Evolutionary conservation across 1,140 invertebrate genomes (phyloP).

Genomic region (Scaptomyza graminum): DNA sequence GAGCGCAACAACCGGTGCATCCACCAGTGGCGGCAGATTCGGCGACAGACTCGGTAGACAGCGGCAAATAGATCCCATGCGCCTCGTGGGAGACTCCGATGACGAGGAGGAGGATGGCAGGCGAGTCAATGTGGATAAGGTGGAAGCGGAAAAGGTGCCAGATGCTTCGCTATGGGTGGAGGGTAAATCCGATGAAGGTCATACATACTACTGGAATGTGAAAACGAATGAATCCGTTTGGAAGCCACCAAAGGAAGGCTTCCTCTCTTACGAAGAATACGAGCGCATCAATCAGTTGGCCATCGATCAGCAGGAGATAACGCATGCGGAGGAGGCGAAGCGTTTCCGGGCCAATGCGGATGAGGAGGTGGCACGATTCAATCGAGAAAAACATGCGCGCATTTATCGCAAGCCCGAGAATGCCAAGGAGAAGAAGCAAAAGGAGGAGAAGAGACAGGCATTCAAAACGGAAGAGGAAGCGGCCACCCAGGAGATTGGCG

Average conservation of each 20-base stretch:
- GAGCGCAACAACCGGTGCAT: slow-evolving; percentile 26
- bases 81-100: slow-evolving; percentile 71
- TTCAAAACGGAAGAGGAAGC: slow-evolving; percentile 84
- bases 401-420: slow-evolving; percentile 52
- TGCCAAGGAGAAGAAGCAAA: slow-evolving; percentile 78
- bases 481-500: slow-evolving; percentile 87
- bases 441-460: slow-evolving; percentile 83
- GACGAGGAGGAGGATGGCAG: slow-evolving; percentile 82
- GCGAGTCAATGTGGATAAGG: slow-evolving; percentile 77
- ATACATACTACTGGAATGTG: slow-evolving; percentile 92
- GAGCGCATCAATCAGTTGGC: slow-evolving; percentile 85
- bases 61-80: slow-evolving; percentile 77
- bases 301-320: slow-evolving; percentile 84
- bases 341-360: slow-evolving; percentile 74
- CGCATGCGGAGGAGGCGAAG: slow-evolving; percentile 72
- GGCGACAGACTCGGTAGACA: slow-evolving; percentile 5
- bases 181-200: slow-evolving; percentile 86
- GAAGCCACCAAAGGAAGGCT: slow-evolving; percentile 88
- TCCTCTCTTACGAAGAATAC: slow-evolving; percentile 87
- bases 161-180: slow-evolving; percentile 88
- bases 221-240: slow-evolving; percentile 88
- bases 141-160: slow-evolving; percentile 61
- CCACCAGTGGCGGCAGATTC: slow-evolving; percentile 7
- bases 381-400: slow-evolving; percentile 81
- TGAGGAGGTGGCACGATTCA: slow-evolving; percentile 83